These are phyloP conservation scores for Allobates femoralis DNA, from an alignment of 2,797 vertebrate species.

Conservation along the genomic window DNA sequence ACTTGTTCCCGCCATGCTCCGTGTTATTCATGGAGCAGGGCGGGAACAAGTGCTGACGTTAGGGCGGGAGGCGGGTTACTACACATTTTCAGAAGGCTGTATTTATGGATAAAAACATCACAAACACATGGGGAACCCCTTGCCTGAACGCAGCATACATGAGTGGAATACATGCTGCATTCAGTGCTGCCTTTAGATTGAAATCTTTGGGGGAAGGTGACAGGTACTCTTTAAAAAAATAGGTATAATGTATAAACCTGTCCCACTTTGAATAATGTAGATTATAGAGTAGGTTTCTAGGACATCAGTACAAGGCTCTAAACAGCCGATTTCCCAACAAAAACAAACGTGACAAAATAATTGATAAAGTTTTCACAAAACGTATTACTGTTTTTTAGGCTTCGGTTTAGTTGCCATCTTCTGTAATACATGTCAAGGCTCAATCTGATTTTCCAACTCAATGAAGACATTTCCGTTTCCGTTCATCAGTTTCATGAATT, in stretches of 20 bases:
- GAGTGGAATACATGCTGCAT: no score
- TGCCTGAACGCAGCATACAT: no score
- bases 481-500: conserved; percentile 36
- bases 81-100: no score
- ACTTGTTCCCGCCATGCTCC: no score
- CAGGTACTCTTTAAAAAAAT: background rate
- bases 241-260: background rate
- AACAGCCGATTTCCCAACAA: background rate
- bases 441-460: conserved; percentile 45
- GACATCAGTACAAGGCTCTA: background rate
- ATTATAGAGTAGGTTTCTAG: background rate
- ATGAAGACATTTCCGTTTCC: conserved; percentile 31
- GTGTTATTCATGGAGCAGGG: no score
- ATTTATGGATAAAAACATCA: no score
- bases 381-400: background rate
- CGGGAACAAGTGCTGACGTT: no score
- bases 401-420: conserved; percentile 11
- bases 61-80: no score
- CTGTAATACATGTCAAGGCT: conserved; percentile 16
- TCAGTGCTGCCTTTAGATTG: no score
- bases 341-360: conserved; percentile 16
- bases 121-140: no score
- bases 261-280: background rate
- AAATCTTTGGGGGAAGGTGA: no score
- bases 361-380: conserved; percentile 19